Evolutionary conservation across 2,888 invertebrate species (phyloP), one percentile per base, ranked within the genome.

Genomic region (Ctenicera cuprea): DNA sequence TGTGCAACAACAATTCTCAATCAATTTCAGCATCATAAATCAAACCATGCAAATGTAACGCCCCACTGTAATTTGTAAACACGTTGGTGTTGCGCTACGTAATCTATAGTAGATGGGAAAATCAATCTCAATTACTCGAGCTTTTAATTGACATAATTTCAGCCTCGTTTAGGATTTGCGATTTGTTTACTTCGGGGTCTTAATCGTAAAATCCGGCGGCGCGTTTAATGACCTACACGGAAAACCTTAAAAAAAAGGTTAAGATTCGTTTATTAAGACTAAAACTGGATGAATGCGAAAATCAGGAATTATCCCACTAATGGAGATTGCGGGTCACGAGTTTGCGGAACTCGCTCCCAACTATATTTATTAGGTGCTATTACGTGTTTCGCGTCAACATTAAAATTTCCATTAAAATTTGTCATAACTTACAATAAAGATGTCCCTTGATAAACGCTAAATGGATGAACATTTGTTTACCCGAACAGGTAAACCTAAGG

Each of bases 61-160:
- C 69, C 73, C 72, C 30, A 73, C 63, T 73, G 76, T 79, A 76
- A 78, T 78, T 79, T 79, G 76, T 76, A 79, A 78, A 79, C 75
- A 78, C 77, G 72, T 74, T 73, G 71, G 61, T 71, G 77, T 73
- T 76, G 75, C 67, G 63, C 54, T 65, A 73, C 71, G 74, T 74
- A 77, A 76, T 76, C 74, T 74, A 69, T 66, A 54, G 67, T 75
- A 67, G 66, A 76, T 73, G 59, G 48, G 68, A 74, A 75, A 75
- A 79, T 77, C 77, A 79, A 77, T 77, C 77, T 75, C 76, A 74
- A 77, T 77, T 76, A 76, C 74, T 66, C 66, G 59, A 41, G 71
- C 71, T 76, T 73, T 77, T 76, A 77, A 77, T 76, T 75, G 76
- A 76, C 72, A 68, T 71, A 74, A 74, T 76, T 76, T 71, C 64